Percentiles rank a stretch among this genome's conserved stretches.
phyloP scores from a whole-genome alignment of 2,888 invertebrate genomes.

The Sympetrum striolatum region DNA sequence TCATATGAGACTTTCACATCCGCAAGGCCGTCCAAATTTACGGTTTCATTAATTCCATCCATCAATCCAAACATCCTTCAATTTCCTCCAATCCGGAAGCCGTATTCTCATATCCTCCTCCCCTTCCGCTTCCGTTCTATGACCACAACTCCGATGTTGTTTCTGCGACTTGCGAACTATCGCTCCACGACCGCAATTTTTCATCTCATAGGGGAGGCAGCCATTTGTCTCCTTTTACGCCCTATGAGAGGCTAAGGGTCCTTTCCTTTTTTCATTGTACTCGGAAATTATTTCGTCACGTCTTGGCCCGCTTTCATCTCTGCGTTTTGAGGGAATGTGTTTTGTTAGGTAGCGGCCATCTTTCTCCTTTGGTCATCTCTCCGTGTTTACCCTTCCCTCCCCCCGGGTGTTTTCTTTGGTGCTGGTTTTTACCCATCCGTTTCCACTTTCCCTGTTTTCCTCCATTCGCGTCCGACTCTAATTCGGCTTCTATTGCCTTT shows the following conservation, averaged over 20 bases:
- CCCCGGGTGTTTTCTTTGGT: background rate
- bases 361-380: background rate
- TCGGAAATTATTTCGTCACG: background rate
- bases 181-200: background rate
- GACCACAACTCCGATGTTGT: background rate
- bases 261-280: background rate
- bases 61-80: background rate
- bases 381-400: background rate
- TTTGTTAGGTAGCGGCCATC: background rate
- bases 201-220: background rate
- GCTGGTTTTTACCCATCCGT: background rate
- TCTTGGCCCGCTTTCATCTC: background rate
- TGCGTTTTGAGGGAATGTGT: background rate
- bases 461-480: background rate
- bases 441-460: background rate
- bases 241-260: background rate
- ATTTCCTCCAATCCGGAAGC: background rate
- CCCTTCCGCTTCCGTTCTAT: background rate
- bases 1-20: background rate
- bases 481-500: background rate
- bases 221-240: background rate
- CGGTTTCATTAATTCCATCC: background rate
- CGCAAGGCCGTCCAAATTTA: background rate
- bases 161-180: background rate
- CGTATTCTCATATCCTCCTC: background rate